Evolutionary conservation across 2,113 vertebrate species (phyloP), one percentile per base, ranked within the genome.

Genomic region (Neodontobutis hainanensis): DNA sequence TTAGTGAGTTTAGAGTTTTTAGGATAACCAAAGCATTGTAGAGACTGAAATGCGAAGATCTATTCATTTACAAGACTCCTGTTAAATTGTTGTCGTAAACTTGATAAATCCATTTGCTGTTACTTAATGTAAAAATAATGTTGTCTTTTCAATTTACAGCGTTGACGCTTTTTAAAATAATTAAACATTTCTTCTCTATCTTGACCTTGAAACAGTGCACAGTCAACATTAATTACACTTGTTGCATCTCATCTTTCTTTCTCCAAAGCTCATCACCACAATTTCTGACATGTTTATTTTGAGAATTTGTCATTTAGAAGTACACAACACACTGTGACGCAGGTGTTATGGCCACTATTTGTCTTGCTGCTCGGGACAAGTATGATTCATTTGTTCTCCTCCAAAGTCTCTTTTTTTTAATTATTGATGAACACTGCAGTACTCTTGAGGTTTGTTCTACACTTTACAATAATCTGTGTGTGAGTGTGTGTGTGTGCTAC

Each of bases 401-500:
- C 63, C 65, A 79, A 75, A 78, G 81, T 82, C 65, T 78, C 77
- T 67, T 68, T 71, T 61, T 27, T 56, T 85, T 71, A 67, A 87
- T 85, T 87, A 83, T 81, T 88, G 70, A 88, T 89, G 84, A 89
- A 70, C 19, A 58, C 72, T 73, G 71, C 79, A 64, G 81, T 61
- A 47, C 68, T 76, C 74, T 79, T 55, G 56, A 60, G 59, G 60
- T 78, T 68, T 32, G 47, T 52, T 36, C 49, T 52, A 64, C 65
- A 59, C 52, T 57, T 61, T 75, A 73, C 60, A 50, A 59, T 19
- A 6, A 61, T 47, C 47, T 19, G 35, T 52, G 79, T 71, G 62
- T 68, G 55, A 65, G 61, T 51, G 59, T 58, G 64, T 53, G 56
- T 63, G 56, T 40, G 49, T 53, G 38, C 69, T 62, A 67, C 27